Evolutionary conservation across 2,113 vertebrate species (phyloP).

Genomic region (Dinomys branickii): DNA sequence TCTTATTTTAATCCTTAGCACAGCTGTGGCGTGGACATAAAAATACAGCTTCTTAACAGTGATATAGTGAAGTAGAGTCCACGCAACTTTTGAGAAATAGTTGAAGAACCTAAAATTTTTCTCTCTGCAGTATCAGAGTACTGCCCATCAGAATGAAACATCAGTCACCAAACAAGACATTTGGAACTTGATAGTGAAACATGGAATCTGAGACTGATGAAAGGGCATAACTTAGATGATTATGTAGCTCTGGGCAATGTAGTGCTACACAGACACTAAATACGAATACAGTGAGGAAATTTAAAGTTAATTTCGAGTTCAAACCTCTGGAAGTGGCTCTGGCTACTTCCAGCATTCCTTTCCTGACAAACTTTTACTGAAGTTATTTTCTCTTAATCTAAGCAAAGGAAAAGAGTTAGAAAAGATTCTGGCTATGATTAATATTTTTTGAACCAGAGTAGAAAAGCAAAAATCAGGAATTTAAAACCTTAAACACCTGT

Average conservation of each 20-base stretch:
- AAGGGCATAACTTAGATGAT: constrained; percentile 31
- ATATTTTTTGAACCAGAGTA: not conserved
- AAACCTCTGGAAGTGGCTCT: not conserved
- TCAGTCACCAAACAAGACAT: constrained; percentile 43
- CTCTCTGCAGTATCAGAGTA: not conserved
- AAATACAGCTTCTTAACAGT: constrained; percentile 58
- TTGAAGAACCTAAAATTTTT: constrained; percentile 30
- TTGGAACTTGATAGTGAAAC: constrained; percentile 47
- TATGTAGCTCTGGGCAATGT: not conserved
- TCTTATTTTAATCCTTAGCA: constrained; percentile 61
- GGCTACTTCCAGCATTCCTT: constrained; percentile 1
- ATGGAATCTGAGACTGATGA: constrained; percentile 38
- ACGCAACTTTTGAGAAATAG: constrained; percentile 16
- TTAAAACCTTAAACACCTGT: not conserved
- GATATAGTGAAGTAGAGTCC: not conserved
- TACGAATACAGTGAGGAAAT: constrained; percentile 45
- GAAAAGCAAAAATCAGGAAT: not conserved
- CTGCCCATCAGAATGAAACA: not conserved
- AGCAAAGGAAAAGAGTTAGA: constrained; percentile 1
- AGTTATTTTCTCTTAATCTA: not conserved
- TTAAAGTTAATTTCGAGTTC: constrained; percentile 55
- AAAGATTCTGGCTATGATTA: not conserved
- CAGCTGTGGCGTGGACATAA: constrained; percentile 49
- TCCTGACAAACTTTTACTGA: not conserved
- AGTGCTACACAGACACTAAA: not conserved